Percentiles rank a stretch among this genome's conserved stretches.
Conservation (phyloP, 2,888 invertebrate species). For the Camptogramma bilineatum region DNA sequence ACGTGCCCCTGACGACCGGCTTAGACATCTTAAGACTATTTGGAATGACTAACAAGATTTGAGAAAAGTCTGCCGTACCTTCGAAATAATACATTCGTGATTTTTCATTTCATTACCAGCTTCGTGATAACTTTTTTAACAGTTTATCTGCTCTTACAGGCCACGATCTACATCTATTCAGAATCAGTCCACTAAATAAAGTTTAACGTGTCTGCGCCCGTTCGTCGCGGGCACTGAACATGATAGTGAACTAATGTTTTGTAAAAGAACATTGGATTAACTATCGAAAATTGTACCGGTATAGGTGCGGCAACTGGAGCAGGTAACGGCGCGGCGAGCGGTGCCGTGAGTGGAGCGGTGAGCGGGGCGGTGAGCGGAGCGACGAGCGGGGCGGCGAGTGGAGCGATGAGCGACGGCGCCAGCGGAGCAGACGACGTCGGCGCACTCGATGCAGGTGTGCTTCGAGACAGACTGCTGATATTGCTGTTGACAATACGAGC, state of each 20-base stretch:
- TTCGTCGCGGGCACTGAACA: too few relatives aligned
- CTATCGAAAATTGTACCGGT: constrained; percentile 49
- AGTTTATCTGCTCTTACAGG: too few relatives aligned
- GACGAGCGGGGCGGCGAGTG: constrained; percentile 65
- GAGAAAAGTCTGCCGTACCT: too few relatives aligned
- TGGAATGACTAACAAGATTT: too few relatives aligned
- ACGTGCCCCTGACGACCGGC: not conserved
- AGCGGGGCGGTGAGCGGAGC: constrained; percentile 64
- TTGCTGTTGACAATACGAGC: constrained; percentile 85
- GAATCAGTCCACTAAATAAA: too few relatives aligned
- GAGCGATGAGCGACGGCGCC: constrained; percentile 65
- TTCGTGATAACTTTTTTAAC: too few relatives aligned
- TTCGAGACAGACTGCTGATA: constrained; percentile 92
- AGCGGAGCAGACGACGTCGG: constrained; percentile 63
- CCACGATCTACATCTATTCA: too few relatives aligned
- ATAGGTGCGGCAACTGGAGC: constrained; percentile 64
- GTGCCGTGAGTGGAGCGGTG: constrained; percentile 57
- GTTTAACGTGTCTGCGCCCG: too few relatives aligned
- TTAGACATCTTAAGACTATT: too few relatives aligned
- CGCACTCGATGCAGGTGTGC: constrained; percentile 84
- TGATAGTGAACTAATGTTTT: not conserved
- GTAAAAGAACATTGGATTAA: not conserved
- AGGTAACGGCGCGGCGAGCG: constrained; percentile 45
- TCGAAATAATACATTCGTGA: too few relatives aligned
- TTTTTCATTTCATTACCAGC: too few relatives aligned